Conservation (phyloP, 1,140 invertebrate genomes). For the Hyles euphorbiae region DNA sequence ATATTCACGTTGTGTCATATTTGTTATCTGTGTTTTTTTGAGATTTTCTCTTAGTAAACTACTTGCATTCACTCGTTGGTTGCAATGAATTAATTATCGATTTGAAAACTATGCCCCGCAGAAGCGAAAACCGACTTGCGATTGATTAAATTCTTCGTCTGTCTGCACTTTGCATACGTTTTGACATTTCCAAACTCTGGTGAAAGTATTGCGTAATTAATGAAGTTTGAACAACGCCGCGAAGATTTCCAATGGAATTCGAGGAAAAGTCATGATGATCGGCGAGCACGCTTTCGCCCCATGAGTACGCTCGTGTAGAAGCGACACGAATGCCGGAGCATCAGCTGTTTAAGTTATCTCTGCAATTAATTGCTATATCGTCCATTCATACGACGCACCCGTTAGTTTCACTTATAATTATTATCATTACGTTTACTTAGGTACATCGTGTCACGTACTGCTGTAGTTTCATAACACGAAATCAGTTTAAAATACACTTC, state of each 20-base stretch:
- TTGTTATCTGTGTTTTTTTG: too few species aligned
- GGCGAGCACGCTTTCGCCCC: slow-evolving; percentile 42
- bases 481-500: too few species aligned
- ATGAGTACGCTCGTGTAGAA: slow-evolving; percentile 36
- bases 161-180: too few species aligned
- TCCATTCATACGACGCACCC: slow-evolving; percentile 35
- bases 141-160: too few species aligned
- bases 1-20: too few species aligned
- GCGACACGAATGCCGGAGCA: slow-evolving; percentile 42
- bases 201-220: not conserved
- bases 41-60: too few species aligned
- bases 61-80: too few species aligned
- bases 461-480: too few species aligned
- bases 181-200: too few species aligned
- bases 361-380: slow-evolving; percentile 52
- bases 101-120: slow-evolving; percentile 9
- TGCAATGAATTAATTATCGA: not conserved
- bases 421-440: too few species aligned
- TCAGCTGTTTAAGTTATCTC: slow-evolving; percentile 52
- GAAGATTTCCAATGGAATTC: slow-evolving; percentile 4
- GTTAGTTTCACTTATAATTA: slow-evolving; percentile 39
- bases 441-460: too few species aligned
- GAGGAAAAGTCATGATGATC: slow-evolving; percentile 2
- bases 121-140: too few species aligned
- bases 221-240: not conserved